phyloP scores from a whole-genome alignment of 1,140 invertebrate genomes.

The Aphis craccivora region DNA sequence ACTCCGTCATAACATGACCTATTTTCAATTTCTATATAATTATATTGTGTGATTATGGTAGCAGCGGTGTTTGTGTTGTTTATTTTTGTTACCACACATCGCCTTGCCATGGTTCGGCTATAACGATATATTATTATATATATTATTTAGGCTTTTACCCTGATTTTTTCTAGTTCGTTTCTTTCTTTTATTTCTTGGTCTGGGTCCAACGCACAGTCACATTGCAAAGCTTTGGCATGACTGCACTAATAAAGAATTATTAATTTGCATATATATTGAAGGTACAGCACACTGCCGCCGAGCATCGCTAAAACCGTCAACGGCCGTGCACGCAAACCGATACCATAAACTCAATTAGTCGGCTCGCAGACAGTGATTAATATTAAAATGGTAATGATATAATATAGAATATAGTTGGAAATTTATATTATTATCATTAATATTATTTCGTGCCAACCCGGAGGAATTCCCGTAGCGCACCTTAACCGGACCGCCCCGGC shows the following conservation, averaged over 20 bases:
- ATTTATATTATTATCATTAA: neutral
- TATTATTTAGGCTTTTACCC: constrained; percentile 9
- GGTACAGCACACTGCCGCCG: neutral
- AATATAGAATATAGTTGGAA: neutral
- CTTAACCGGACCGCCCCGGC: neutral
- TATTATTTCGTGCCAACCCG: neutral
- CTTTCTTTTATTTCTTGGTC: constrained; percentile 1
- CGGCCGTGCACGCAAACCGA: neutral
- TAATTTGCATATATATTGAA: neutral
- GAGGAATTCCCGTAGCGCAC: neutral
- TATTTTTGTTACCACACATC: constrained; percentile 17
- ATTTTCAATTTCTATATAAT: neutral
- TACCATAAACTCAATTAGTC: constrained; percentile 37
- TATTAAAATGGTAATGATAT: neutral
- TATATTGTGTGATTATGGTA: neutral
- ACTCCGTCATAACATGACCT: neutral
- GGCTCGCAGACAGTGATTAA: neutral
- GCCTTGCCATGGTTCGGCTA: neutral
- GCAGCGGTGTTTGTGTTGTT: neutral
- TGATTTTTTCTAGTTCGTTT: neutral
- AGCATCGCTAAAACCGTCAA: neutral
- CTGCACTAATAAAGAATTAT: neutral
- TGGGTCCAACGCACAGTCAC: neutral
- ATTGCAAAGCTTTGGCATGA: neutral
- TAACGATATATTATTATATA: neutral